phyloP scores from a whole-genome alignment of 2,797 vertebrate species.

The Cheirogaleus major region DNA sequence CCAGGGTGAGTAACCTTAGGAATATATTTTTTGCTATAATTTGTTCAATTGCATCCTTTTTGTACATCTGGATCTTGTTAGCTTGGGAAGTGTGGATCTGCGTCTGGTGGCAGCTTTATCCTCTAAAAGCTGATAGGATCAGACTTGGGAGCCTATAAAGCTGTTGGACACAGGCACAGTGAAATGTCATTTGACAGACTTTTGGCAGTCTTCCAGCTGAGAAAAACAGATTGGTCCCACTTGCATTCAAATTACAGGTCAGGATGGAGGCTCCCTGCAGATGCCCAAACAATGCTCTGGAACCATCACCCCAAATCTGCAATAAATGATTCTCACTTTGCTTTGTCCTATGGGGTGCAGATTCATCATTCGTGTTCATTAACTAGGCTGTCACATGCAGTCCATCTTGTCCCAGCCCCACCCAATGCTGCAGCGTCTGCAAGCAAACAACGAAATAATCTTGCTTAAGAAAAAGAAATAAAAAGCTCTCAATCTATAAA shows the following conservation, averaged over 20 bases:
- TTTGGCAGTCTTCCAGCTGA: not conserved
- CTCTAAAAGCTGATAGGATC: not conserved
- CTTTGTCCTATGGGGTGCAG: not conserved
- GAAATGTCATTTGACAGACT: not conserved
- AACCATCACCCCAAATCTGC: not conserved
- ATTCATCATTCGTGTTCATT: not conserved
- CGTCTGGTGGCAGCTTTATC: not conserved
- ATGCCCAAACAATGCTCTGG: not conserved
- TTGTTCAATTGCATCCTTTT: not conserved
- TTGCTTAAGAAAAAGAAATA: slow-evolving; percentile 33
- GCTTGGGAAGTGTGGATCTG: not conserved
- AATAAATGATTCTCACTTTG: not conserved
- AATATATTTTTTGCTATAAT: not conserved
- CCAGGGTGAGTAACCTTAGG: not conserved
- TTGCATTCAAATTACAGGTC: slow-evolving; percentile 37
- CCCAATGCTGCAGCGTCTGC: not conserved
- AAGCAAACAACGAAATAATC: not conserved
- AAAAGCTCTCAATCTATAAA: not conserved
- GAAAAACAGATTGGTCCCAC: not conserved
- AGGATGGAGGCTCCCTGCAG: not conserved
- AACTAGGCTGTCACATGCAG: not conserved
- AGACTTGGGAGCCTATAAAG: not conserved
- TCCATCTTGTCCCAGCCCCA: not conserved
- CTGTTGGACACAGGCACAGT: not conserved
- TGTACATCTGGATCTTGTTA: not conserved